phyloP scores from a whole-genome alignment of 2,888 invertebrate species.

The Rhimphoctona megacephalus region DNA sequence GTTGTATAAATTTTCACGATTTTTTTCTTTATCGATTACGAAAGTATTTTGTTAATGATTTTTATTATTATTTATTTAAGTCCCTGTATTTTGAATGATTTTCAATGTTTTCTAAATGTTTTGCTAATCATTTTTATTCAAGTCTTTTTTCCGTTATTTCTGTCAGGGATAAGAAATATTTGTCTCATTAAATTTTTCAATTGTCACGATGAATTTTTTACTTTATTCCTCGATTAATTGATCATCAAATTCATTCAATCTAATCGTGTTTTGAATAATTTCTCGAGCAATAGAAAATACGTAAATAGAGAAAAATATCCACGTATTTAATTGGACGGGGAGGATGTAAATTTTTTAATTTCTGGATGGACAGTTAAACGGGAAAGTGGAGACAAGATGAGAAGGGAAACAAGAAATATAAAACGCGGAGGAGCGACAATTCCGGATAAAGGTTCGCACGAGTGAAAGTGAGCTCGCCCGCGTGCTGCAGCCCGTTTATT shows the following conservation, averaged over 20 bases:
- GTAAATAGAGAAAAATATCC: not conserved
- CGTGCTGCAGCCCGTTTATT: conserved; percentile 55
- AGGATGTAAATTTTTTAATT: not conserved
- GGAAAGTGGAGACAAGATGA: conserved; percentile 33
- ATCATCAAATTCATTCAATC: not conserved
- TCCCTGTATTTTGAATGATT: no score
- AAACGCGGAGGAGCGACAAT: conserved; percentile 49
- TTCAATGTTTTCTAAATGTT: no score
- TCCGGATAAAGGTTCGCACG: conserved; percentile 65
- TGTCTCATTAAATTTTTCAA: no score
- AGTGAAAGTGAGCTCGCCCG: conserved; percentile 70
- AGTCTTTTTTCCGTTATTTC: no score
- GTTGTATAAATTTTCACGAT: no score
- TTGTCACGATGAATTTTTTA: no score
- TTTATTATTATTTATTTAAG: no score
- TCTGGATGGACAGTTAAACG: not conserved
- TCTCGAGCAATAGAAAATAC: not conserved
- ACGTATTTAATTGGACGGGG: not conserved
- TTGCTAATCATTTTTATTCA: no score
- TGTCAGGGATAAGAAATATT: no score
- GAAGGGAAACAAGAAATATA: conserved; percentile 14
- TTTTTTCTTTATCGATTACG: no score
- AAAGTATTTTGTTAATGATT: no score
- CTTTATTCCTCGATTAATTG: not conserved
- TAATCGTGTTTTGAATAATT: not conserved